Evolutionary conservation across 1,140 invertebrate genomes (phyloP).

Genomic region (Frieseomelitta varia): DNA sequence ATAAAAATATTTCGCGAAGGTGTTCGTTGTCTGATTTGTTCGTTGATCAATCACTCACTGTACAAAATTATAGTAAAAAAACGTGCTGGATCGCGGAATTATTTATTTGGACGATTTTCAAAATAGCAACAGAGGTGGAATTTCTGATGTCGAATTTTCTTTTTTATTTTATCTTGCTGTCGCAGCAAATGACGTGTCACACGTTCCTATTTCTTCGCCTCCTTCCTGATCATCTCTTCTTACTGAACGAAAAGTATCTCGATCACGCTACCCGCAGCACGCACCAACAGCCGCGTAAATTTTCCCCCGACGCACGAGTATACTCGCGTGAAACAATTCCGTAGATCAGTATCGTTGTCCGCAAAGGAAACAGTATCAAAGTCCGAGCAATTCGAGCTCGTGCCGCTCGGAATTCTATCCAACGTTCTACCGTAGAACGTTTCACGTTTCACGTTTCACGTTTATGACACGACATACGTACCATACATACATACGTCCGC

Average conservation of each 20-base stretch:
- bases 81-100: too few relatives aligned
- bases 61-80: too few relatives aligned
- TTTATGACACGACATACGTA: background rate
- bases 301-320: background rate
- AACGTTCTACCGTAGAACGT: background rate
- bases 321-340: background rate
- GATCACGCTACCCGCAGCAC: background rate
- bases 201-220: background rate
- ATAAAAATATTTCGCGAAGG: too few relatives aligned
- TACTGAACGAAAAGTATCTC: background rate
- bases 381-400: background rate
- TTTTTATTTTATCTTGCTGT: background rate
- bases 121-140: too few relatives aligned
- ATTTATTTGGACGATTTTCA: too few relatives aligned
- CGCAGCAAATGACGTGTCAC: background rate
- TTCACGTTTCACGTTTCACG: background rate
- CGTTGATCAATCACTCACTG: too few relatives aligned
- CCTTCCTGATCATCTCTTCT: background rate
- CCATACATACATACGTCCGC: too few relatives aligned
- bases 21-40: too few relatives aligned
- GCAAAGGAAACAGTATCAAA: background rate
- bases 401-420: background rate
- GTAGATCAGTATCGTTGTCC: background rate
- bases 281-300: background rate
- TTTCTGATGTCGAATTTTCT: background rate